Conservation (phyloP, 1,140 invertebrate genomes). For the Pseudobourletiella spinata region DNA sequence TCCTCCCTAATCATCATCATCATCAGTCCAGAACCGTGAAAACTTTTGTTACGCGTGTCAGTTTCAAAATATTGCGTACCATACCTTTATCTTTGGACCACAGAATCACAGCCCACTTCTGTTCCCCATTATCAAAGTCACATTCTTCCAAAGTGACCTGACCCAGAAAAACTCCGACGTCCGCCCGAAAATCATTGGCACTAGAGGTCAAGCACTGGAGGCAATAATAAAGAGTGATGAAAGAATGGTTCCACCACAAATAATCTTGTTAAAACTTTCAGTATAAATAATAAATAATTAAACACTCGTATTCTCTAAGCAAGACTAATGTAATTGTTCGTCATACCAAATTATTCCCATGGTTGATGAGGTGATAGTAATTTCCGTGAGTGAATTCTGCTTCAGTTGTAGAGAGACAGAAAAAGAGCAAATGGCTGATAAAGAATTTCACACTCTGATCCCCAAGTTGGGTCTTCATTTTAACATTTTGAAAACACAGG, state of each 20-base stretch:
- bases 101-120: constrained; percentile 2
- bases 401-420: neutral
- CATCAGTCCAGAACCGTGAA: neutral
- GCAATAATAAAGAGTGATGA: neutral
- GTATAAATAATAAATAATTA: neutral
- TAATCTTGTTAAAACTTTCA: neutral
- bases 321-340: too few relatives aligned
- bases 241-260: neutral
- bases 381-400: neutral
- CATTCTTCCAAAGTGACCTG: constrained; percentile 3
- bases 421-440: neutral
- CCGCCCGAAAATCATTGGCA: neutral
- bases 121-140: neutral
- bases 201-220: neutral
- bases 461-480: neutral
- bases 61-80: neutral
- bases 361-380: neutral
- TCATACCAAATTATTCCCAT: neutral
- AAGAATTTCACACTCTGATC: neutral
- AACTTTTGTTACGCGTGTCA: too few relatives aligned
- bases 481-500: constrained; percentile 2
- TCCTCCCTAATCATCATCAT: too few relatives aligned
- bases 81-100: neutral
- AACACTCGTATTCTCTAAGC: neutral
- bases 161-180: constrained; percentile 5